Evolutionary conservation across 2,797 vertebrate genomes (phyloP).

Genomic region (Cuniculus paca): DNA sequence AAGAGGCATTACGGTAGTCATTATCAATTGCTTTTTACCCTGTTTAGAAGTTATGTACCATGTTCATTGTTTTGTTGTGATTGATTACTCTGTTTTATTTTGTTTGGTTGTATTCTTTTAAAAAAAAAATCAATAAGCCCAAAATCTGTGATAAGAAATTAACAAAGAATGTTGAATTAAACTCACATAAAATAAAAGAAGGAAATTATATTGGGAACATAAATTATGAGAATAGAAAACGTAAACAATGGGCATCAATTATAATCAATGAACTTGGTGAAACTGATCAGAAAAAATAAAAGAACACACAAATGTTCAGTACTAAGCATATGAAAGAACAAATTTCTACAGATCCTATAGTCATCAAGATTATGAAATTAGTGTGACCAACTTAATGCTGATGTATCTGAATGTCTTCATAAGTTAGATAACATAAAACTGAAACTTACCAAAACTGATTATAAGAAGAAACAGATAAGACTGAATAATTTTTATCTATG

Average conservation of each 20-base stretch:
- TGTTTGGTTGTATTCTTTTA: no score
- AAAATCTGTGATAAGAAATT: not conserved
- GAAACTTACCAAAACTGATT: not conserved
- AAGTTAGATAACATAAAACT: constrained; percentile 32
- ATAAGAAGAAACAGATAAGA: not conserved
- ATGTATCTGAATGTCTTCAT: constrained; percentile 32
- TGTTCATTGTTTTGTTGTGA: no score
- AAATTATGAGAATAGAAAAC: not conserved
- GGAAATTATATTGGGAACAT: not conserved
- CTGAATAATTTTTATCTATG: not conserved
- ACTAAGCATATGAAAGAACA: not conserved
- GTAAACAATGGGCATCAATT: not conserved
- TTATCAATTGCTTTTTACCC: no score
- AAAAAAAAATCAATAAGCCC: no score
- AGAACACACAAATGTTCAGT: not conserved
- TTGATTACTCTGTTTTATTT: no score
- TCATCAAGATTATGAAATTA: not conserved
- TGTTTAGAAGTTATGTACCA: no score
- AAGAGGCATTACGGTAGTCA: no score
- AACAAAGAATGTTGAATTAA: constrained; percentile 10
- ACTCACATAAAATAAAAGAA: not conserved
- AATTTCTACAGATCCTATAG: not conserved
- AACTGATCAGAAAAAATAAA: not conserved
- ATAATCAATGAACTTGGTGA: not conserved
- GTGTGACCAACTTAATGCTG: not conserved